Base-by-base conservation (phyloP, 2,888 invertebrate genomes). In the Lypha dubia region DNA sequence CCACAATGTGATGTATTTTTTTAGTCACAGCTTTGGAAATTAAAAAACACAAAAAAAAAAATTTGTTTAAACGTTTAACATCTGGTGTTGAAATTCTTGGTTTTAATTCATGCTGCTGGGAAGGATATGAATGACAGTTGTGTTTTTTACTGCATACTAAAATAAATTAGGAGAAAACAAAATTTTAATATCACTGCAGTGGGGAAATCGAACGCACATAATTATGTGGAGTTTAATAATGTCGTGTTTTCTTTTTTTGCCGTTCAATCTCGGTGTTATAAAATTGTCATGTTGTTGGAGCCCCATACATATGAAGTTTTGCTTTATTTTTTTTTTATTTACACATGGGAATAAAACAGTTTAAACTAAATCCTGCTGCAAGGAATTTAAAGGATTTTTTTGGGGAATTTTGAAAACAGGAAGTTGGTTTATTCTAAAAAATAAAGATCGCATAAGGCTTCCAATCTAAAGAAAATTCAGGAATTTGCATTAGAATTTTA, bases 71-170 rank as follows among this genome's bases (percentile, higher is more conserved):
- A 86, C 73, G 80, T 79, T 80, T 63, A 67, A 86, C 86, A 86
- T 86, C 86, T 86, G 86, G 82, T 84, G 17, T 84, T 51, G n/a
- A 77, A 84, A 81, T 84, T 81, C 84, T 74, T 79, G 51, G 41
- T 44, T 24, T 53, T 8, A 38, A n/a, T 56, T 38, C 17, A 44
- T 15, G 22, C 1, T 28, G 9, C 20, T 67, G 46, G n/a, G 17
- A 77, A 84, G 84, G 81, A 84, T 84, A 77, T 70, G 32, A 68
- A 68, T 80, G 80, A 68, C 84, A 84, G 73, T 65, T 70, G 35
- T 73, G 38, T 49, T 60, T 67, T 80, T 79, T 58, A 73, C 35
- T 17, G 41, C 38, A 41, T 60, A 8, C 15, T 51, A 73, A 62
- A 71, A n/a, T n/a, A n/a, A n/a, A n/a, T n/a, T n/a, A n/a, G n/a